Conservation (phyloP, 2,888 invertebrate species). For the Didymodactylos carnosus region DNA sequence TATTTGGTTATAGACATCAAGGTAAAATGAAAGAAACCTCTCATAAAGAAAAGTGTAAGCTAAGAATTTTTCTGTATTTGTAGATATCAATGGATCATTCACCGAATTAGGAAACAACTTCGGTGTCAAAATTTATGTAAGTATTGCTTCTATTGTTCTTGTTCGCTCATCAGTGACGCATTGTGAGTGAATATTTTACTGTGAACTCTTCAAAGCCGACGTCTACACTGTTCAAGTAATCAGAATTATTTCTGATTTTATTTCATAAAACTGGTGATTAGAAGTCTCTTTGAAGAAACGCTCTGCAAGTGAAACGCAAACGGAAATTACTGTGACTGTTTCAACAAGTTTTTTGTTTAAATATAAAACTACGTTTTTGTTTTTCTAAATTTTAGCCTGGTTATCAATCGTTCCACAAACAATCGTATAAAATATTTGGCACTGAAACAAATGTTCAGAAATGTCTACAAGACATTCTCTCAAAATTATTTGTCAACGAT, state of each 20-base stretch:
- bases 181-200: too few species aligned
- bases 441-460: not conserved
- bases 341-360: not conserved
- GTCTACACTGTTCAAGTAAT: too few species aligned
- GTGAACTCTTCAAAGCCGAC: too few species aligned
- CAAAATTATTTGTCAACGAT: too few species aligned
- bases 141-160: too few species aligned
- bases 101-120: too few species aligned
- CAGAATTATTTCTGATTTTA: too few species aligned
- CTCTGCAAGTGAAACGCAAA: not conserved
- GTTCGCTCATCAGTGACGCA: too few species aligned
- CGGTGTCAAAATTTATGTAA: too few species aligned
- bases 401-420: not conserved
- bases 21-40: not conserved
- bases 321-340: not conserved
- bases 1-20: not conserved
- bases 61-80: not conserved
- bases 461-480: not conserved
- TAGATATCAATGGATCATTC: too few species aligned
- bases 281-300: too few species aligned
- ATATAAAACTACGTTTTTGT: not conserved
- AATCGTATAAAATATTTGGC: not conserved
- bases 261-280: too few species aligned
- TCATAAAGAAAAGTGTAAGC: not conserved
- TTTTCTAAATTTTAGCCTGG: not conserved